These are phyloP conservation scores for Ommatoiulus sabulosus DNA, from an alignment of 2,888 invertebrate species.

Conservation along the genomic window DNA sequence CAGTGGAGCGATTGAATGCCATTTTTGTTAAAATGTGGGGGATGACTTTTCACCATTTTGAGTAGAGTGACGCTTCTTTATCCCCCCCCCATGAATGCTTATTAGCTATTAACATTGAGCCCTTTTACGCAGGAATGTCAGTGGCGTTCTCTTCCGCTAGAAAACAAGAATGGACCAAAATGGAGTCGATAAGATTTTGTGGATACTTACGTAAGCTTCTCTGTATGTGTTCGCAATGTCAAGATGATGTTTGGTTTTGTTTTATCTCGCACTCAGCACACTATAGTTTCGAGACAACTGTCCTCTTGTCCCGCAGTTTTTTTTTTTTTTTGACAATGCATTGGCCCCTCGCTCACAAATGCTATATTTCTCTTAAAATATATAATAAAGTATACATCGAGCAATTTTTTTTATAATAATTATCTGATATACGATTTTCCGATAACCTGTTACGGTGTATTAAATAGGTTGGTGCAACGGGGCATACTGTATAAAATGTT, in stretches of 20 bases:
- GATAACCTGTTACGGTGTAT: too few species aligned
- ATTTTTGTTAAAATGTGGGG: background rate
- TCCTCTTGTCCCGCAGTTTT: too few species aligned
- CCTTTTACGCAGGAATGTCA: constrained; percentile 16
- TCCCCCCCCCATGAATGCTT: background rate
- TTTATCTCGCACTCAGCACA: background rate
- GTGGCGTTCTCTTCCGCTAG: background rate
- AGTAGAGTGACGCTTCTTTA: too few species aligned
- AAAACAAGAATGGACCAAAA: background rate
- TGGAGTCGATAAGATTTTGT: constrained; percentile 34
- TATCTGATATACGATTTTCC: too few species aligned
- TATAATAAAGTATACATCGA: too few species aligned
- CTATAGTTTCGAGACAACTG: background rate
- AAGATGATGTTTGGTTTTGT: background rate
- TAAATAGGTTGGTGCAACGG: too few species aligned
- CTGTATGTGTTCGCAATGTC: background rate
- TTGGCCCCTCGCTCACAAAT: too few species aligned
- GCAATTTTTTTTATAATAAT: too few species aligned
- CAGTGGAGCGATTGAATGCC: constrained; percentile 26
- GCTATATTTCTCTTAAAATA: too few species aligned
- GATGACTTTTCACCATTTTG: background rate
- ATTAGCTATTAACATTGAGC: constrained; percentile 18
- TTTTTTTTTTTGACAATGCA: too few species aligned
- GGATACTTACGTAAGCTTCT: constrained; percentile 29
- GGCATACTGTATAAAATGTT: too few species aligned